Base-by-base conservation (phyloP, 2,113 vertebrate species). In the Catharus fuscescens region DNA sequence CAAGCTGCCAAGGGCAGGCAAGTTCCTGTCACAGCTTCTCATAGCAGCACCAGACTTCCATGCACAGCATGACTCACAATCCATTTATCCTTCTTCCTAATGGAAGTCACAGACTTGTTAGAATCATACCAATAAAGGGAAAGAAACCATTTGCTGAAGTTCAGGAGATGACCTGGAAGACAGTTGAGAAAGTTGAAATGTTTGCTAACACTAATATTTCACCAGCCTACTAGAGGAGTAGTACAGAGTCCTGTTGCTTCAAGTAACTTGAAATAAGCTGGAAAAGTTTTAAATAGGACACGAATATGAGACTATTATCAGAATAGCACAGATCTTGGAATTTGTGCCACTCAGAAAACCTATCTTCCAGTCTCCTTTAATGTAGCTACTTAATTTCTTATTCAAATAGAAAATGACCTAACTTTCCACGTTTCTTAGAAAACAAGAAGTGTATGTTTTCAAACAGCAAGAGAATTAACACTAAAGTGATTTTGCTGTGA, bases 131-230 rank as follows among this genome's bases (percentile, higher is more conserved):
- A 64, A 21, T 62, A 80, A 64, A 67, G 40, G 32, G n/a, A 82
- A 94, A 74, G 26, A 67, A 72, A 47, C 36, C 21, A 8, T 60
- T 74, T 59, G n/a, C 45, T 40, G 54, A 86, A 28, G 16, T 67
- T 64, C 67, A 71, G 47, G 44, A 71, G 66, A 52, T 48, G 53
- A 86, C 45, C 40, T 2, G 3, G 24, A 85, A 80, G 59, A 72
- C n/a, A 92, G 47, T 34, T 88, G 57, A 71, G 57, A 38, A 82
- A 82, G 62, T 18, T 83, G 67, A 93, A 86, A 89, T 65, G 71
- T 86, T 95, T 86, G 76, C 66, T 77, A 82, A 90, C 12, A 19
- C 44, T 38, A 38, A 10, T 47, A 67, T 84, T 88, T 88, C 60
- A 80, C 26, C 29, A 52, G 21, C 36, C 64, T 86, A 34, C 18